Conservation (phyloP, 2,888 invertebrate species). For the Scaptodrosophila latifasciaeformis region DNA sequence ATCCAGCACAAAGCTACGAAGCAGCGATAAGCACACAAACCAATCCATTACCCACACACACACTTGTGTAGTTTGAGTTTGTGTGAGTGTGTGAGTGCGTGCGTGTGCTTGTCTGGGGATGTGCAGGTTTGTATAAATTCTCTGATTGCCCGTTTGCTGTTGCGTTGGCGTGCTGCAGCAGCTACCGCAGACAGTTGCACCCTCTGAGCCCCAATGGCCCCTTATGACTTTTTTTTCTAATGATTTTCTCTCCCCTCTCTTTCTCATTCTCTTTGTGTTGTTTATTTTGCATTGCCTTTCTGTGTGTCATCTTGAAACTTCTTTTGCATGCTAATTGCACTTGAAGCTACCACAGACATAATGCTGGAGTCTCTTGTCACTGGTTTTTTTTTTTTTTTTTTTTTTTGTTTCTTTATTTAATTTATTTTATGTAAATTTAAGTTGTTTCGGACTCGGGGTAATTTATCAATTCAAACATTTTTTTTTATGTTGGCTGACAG, state of each 20-base stretch:
- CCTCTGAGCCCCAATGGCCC: background rate
- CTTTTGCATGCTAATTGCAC: slow-evolving; percentile 3
- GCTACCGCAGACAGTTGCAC: background rate
- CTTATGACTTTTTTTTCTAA: too few relatives aligned
- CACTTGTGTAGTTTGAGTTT: background rate
- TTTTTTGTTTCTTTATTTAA: background rate
- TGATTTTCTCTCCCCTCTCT: too few relatives aligned
- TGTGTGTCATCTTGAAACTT: background rate
- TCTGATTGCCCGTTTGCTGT: background rate
- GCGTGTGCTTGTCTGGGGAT: background rate
- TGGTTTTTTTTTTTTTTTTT: background rate
- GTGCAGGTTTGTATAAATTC: background rate
- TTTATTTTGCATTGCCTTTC: slow-evolving; percentile 3
- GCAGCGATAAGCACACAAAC: too few relatives aligned
- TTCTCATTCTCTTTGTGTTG: background rate
- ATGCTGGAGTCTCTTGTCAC: background rate
- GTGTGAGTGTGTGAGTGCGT: background rate
- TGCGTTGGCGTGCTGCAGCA: slow-evolving; percentile 7
- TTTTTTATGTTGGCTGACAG: slow-evolving; percentile 19
- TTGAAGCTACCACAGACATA: too few relatives aligned
- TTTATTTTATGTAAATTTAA: background rate
- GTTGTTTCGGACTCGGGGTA: background rate
- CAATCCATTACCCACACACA: too few relatives aligned
- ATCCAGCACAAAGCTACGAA: too few relatives aligned
- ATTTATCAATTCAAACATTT: background rate